Percentiles rank a stretch among this genome's conserved stretches.
Conservation (phyloP, 2,113 vertebrate species). For the Ivindomyrus marchei region DNA sequence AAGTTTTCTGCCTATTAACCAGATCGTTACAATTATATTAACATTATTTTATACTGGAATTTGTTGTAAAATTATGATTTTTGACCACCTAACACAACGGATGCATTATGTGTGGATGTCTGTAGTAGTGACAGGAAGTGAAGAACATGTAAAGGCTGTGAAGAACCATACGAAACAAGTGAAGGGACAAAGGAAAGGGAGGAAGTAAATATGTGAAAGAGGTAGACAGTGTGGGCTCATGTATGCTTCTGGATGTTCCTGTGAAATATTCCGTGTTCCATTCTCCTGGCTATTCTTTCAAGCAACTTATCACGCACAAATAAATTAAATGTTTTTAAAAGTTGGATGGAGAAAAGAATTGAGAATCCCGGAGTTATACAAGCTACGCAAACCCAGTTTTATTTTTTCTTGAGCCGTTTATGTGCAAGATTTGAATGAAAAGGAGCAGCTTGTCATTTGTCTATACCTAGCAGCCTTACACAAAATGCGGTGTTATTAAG, state of each 20-base stretch:
- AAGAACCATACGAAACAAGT: not conserved
- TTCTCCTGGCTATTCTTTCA: not conserved
- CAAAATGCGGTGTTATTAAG: conserved; percentile 41
- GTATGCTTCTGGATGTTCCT: not conserved
- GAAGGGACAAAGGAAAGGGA: not conserved
- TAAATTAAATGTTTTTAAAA: not conserved
- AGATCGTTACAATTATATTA: conserved; percentile 63
- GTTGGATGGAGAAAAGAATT: not conserved
- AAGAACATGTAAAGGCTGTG: not conserved
- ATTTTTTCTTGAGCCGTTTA: not conserved
- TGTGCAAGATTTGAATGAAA: not conserved
- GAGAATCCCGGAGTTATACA: not conserved
- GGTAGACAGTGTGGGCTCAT: not conserved
- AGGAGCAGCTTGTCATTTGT: conserved; percentile 22
- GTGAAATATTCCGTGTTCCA: not conserved
- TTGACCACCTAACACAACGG: not conserved
- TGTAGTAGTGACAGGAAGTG: not conserved
- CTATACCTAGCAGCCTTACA: conserved; percentile 39
- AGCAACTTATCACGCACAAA: not conserved
- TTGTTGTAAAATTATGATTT: conserved; percentile 45
- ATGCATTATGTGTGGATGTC: not conserved
- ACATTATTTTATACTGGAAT: conserved; percentile 56
- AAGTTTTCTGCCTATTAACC: conserved; percentile 52
- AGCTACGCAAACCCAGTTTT: not conserved
- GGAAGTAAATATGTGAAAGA: not conserved